Conservation (phyloP, 2,888 invertebrate genomes). For the Hyalella azteca region DNA sequence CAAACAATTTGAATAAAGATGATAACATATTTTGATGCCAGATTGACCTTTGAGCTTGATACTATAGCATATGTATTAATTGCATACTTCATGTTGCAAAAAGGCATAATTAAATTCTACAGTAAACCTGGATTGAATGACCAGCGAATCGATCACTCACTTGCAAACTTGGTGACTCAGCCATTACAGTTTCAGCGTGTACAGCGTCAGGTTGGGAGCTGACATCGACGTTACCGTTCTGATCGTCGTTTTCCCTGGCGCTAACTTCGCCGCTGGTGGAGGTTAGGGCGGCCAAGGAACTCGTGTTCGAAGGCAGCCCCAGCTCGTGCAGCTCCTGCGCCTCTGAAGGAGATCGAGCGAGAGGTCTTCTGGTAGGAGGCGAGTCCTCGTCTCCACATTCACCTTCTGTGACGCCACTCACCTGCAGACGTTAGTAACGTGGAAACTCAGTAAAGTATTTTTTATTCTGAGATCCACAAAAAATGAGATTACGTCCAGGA, state of each 20-base stretch:
- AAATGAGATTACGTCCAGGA: too few species aligned
- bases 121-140: too few species aligned
- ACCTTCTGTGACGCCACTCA: too few species aligned
- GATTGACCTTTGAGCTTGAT: too few species aligned
- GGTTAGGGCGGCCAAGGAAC: background rate
- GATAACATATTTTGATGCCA: too few species aligned
- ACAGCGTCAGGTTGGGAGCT: background rate
- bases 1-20: too few species aligned
- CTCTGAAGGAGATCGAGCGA: constrained; percentile 6
- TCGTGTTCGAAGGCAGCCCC: constrained; percentile 14
- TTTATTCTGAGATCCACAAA: too few species aligned
- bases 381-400: background rate
- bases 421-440: too few species aligned
- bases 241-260: background rate
- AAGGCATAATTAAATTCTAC: too few species aligned
- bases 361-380: background rate
- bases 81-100: too few species aligned
- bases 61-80: too few species aligned
- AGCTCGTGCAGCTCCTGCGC: constrained; percentile 41
- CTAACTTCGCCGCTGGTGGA: background rate
- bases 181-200: background rate
- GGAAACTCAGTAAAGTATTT: too few species aligned
- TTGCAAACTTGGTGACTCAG: background rate
- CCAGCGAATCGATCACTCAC: background rate
- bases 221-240: background rate